Base-by-base conservation (phyloP, 2,113 vertebrate species). In the Pseudorasbora parva region DNA sequence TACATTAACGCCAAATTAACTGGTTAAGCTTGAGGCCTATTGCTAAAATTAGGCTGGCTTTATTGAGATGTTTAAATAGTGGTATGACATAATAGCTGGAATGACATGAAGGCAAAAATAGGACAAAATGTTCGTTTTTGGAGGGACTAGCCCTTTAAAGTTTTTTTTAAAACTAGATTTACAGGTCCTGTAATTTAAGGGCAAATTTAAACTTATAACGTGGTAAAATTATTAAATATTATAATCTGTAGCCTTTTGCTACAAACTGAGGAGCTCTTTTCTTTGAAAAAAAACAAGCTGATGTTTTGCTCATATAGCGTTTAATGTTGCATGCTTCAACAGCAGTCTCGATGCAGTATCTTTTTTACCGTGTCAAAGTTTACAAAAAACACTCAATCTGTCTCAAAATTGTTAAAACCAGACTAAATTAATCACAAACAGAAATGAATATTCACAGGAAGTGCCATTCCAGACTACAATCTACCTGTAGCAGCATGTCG, bases 401-500 rank as follows among this genome's bases (percentile, higher is more conserved):
- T 45, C 1, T 37, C 17, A 6, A 68, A 68, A 21, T 60, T 17
- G 14, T 30, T 64, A 2, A 33, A 64, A 64, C 15, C 27, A 37
- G 8, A 68, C 8, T 47, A 41, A n/a, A 72, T 23, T 12, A 0
- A n/a, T 23, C 41, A 43, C 41, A 72, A 23, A 45, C 37, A 47
- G 71, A 49, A 25, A n/a, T 25, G 5, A 72, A n/a, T 21, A 23
- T 71, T 69, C 66, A 4, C 8, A 43, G 17, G 14, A 30, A 33
- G 62, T 9, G 15, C 17, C 15, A 19, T 33, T 66, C 8, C 8
- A 12, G 62, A 66, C 15, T 66, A 75, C 15, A 47, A 11, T 49
- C 0, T 82, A 99, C 97, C 97, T 99, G 97, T 56, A 98, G 93
- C 71, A 99, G 94, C 97, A 99, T 99, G 91, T 98, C 97, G 17